phyloP scores from a whole-genome alignment of 2,113 vertebrate species.

The Lanius collurio region DNA sequence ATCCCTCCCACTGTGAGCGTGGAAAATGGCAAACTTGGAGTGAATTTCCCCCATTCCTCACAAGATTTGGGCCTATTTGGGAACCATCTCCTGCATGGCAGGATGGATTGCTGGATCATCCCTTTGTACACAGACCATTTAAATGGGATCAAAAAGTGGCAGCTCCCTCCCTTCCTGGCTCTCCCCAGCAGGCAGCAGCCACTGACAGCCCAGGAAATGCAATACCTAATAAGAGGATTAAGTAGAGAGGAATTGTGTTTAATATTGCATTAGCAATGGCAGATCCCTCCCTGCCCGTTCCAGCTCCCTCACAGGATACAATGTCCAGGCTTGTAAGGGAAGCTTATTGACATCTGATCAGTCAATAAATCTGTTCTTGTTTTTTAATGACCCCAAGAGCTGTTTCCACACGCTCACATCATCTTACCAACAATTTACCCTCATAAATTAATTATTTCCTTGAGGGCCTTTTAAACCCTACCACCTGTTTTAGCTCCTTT shows the following conservation, averaged over 20 bases:
- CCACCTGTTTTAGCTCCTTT: background rate
- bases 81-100: background rate
- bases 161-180: background rate
- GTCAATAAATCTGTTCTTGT: slow-evolving; percentile 5
- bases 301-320: slow-evolving; percentile 17
- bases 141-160: fast-evolving
- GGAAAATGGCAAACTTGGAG: fast-evolving
- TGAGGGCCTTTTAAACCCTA: background rate
- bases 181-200: background rate
- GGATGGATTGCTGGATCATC: background rate
- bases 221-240: slow-evolving; percentile 65
- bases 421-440: slow-evolving; percentile 29
- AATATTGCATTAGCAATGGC: slow-evolving; percentile 50
- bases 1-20: background rate
- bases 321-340: slow-evolving; percentile 27
- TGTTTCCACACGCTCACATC: background rate
- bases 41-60: background rate
- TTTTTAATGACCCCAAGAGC: slow-evolving; percentile 37
- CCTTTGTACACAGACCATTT: background rate
- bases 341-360: slow-evolving; percentile 39
- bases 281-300: background rate
- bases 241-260: slow-evolving; percentile 48
- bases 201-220: background rate
- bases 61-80: background rate
- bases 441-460: slow-evolving; percentile 26